Percentiles rank a stretch among this genome's conserved stretches.
Conservation (phyloP, 2,797 vertebrate species). For the Erethizon dorsatum region DNA sequence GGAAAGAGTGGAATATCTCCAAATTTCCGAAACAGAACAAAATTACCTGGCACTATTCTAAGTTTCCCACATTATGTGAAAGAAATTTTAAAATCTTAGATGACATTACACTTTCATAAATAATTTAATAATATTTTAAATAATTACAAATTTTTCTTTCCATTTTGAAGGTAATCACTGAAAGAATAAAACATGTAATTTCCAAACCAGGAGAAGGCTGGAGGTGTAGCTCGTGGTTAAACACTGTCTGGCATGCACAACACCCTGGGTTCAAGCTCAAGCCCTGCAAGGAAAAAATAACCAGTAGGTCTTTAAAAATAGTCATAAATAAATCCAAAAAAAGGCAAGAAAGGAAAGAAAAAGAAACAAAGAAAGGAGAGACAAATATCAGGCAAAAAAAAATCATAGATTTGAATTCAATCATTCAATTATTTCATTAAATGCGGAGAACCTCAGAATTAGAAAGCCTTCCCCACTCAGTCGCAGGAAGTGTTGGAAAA, state of each 20-base stretch:
- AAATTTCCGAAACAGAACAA: neutral
- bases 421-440: neutral
- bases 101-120: neutral
- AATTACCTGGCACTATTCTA: neutral
- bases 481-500: neutral
- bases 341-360: neutral
- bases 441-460: neutral
- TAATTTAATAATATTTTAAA: neutral
- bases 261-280: neutral
- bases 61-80: neutral
- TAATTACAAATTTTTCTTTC: neutral
- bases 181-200: neutral
- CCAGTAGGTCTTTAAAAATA: neutral
- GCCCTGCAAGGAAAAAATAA: neutral
- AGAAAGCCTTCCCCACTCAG: neutral
- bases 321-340: conserved; percentile 10
- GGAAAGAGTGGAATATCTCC: neutral
- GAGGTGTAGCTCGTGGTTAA: neutral
- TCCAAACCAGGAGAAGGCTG: neutral
- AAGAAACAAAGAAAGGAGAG: neutral
- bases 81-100: neutral
- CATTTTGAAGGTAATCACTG: conserved; percentile 8
- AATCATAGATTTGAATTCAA: neutral
- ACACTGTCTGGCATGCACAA: neutral
- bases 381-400: neutral